A percentile compares a stretch with the other conserved stretches of the same genome.
Evolutionary conservation across 2,797 vertebrate genomes (phyloP).

Genomic region (Brachyalestes nurse): DNA sequence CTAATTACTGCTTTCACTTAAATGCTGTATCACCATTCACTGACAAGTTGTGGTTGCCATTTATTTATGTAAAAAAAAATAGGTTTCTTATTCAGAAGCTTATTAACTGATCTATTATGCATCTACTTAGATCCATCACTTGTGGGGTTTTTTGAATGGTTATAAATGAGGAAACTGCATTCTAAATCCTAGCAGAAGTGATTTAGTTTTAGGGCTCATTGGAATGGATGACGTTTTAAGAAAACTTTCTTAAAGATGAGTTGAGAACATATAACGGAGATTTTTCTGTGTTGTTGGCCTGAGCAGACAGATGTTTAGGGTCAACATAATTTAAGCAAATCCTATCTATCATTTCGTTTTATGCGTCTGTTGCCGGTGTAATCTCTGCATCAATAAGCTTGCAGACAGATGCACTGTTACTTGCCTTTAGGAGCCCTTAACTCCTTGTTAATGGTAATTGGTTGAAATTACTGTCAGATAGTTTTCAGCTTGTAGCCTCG

Average conservation of each 20-base stretch:
- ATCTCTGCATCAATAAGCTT: neutral
- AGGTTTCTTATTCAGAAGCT: neutral
- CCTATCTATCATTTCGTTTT: slow-evolving; percentile 4
- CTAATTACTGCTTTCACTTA: neutral
- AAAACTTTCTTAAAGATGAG: neutral
- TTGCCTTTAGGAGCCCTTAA: slow-evolving; percentile 4
- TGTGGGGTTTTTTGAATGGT: neutral
- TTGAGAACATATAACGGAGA: neutral
- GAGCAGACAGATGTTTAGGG: neutral
- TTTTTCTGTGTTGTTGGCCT: neutral
- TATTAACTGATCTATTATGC: neutral
- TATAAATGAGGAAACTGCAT: neutral
- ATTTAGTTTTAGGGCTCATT: neutral
- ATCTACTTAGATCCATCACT: neutral
- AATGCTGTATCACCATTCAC: neutral
- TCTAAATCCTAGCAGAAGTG: neutral
- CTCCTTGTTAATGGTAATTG: slow-evolving; percentile 22
- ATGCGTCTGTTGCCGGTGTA: neutral
- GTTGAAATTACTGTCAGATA: slow-evolving; percentile 4
- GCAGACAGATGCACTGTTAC: slow-evolving; percentile 18
- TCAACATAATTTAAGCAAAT: slow-evolving; percentile 7
- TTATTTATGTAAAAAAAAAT: neutral
- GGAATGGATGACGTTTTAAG: neutral
- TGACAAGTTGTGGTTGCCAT: neutral
- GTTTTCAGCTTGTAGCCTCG: neutral